These are phyloP conservation scores for Artibeus jamaicensis DNA, from an alignment of 2,797 vertebrate species.

Conservation along the genomic window DNA sequence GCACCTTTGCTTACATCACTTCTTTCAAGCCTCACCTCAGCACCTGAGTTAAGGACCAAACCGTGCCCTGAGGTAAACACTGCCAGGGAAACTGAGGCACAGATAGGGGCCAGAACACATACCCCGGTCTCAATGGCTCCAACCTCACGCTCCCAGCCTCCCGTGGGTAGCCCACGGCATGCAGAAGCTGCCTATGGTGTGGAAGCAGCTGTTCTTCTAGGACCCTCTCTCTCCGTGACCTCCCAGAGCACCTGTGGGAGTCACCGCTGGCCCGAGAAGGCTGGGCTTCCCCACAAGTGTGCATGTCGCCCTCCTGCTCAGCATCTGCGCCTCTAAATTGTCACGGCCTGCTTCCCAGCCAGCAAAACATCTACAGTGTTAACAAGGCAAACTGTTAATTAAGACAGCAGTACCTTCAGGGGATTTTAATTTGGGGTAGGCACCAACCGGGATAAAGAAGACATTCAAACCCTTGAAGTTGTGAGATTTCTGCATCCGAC, in stretches of 20 bases:
- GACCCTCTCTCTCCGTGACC: neutral
- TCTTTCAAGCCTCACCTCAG: neutral
- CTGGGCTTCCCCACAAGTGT: neutral
- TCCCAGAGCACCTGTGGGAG: neutral
- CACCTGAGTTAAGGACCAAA: accelerated
- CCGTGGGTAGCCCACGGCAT: neutral
- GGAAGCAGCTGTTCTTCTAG: neutral
- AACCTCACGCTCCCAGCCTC: neutral
- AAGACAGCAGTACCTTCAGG: constrained; percentile 28
- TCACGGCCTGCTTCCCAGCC: neutral
- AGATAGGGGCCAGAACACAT: neutral
- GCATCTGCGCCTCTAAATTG: neutral
- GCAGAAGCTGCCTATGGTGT: accelerated
- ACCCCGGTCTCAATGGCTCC: neutral
- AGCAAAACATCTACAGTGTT: constrained; percentile 40
- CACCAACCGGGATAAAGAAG: neutral
- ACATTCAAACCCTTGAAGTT: neutral
- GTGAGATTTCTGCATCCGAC: constrained; percentile 2
- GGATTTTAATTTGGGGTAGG: constrained; percentile 38
- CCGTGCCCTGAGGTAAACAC: neutral
- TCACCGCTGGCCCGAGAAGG: neutral
- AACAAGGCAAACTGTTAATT: constrained; percentile 58
- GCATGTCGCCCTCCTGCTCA: neutral
- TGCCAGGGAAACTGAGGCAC: neutral
- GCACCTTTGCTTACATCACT: neutral